A percentile compares a stretch with the other conserved stretches of the same genome.
These are phyloP conservation scores for Tethya wilhelma DNA, from an alignment of 37 sponge, comb jelly and placozoan genomes.

Conservation along the genomic window DNA sequence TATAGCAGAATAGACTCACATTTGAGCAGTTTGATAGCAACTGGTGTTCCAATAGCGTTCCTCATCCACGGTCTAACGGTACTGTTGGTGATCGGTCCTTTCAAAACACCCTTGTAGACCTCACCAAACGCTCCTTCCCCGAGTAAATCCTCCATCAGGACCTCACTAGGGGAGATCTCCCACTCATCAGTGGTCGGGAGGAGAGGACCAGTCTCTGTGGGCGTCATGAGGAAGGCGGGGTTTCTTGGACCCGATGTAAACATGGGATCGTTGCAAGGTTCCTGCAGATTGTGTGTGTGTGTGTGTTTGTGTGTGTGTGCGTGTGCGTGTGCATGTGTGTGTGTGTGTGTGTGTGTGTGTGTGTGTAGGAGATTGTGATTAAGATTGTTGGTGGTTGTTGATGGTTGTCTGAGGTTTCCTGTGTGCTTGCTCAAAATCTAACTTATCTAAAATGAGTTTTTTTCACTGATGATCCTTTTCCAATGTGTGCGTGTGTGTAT, in stretches of 20 bases:
- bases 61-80: conserved; percentile 14
- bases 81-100: conserved; percentile 23
- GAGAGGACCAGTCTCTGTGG: not conserved
- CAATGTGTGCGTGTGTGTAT: no score
- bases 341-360: conserved; percentile 66
- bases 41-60: conserved; percentile 23
- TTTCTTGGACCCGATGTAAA: not conserved
- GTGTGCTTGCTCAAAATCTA: no score
- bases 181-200: conserved; percentile 59
- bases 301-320: conserved; percentile 47
- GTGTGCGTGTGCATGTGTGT: no score
- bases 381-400: no score
- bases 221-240: not conserved
- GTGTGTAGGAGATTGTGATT: conserved; percentile 36
- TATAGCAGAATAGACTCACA: conserved; percentile 16
- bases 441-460: no score
- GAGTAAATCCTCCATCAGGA: conserved; percentile 52
- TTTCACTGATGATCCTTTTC: no score
- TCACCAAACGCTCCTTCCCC: conserved; percentile 87
- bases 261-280: not conserved
- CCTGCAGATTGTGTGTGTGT: conserved; percentile 31
- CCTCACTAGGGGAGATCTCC: conserved; percentile 61
- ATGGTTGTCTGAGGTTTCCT: no score
- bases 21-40: conserved; percentile 80
- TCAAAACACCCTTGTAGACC: conserved; percentile 71